Percentiles rank a stretch among this genome's conserved stretches.
Conservation (phyloP, 37 sponge, comb jelly and placozoan species). For the Petrosia ficiformis region DNA sequence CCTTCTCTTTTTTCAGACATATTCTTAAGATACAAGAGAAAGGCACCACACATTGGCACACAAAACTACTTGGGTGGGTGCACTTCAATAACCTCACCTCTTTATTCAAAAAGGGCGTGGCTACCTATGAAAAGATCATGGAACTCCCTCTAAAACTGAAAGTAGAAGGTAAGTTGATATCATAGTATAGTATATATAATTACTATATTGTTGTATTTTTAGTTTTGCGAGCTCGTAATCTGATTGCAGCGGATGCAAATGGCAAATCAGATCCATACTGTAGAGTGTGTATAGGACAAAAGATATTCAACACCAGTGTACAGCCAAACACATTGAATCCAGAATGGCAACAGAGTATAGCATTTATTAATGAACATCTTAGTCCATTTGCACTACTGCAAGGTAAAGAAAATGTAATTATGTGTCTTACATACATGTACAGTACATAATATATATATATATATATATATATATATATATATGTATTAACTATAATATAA, state of each 20-base stretch:
- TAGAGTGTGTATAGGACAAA: conserved; percentile 33
- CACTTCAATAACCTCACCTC: background rate
- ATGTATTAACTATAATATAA: no score
- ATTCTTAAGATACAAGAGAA: no score
- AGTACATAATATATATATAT: background rate
- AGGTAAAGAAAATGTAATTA: conserved; percentile 8
- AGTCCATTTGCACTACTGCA: conserved; percentile 11
- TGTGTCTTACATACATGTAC: background rate
- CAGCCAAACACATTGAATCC: conserved; percentile 54
- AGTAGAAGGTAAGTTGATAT: background rate
- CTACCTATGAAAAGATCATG: background rate
- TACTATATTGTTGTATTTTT: background rate
- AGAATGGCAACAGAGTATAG: conserved; percentile 61
- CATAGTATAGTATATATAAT: background rate
- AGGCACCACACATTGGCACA: no score
- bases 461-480: no score
- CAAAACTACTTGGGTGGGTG: no score
- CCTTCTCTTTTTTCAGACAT: background rate
- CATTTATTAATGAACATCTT: conserved; percentile 11
- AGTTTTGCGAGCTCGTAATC: conserved; percentile 43
- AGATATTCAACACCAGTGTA: conserved; percentile 44
- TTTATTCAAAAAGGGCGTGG: background rate
- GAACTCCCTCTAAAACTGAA: background rate
- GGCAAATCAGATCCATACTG: conserved; percentile 86
- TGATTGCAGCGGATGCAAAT: conserved; percentile 47